Conservation (phyloP, 2,888 invertebrate genomes). For the Oscheius sp. region DNA sequence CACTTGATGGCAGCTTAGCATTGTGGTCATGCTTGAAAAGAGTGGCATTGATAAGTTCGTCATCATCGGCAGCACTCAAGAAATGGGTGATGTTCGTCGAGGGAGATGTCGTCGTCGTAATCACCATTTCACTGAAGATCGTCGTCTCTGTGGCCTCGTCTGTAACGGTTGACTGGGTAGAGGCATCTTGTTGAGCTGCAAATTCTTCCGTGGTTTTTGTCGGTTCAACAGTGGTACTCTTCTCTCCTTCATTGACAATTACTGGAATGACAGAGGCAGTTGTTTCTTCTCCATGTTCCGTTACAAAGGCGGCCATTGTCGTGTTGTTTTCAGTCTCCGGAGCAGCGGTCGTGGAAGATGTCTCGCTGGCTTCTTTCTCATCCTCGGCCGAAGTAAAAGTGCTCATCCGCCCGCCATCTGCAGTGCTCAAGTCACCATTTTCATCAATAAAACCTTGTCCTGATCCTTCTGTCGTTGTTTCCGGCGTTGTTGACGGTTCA, state of each 20-base stretch:
- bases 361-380: neutral
- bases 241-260: conserved; percentile 6
- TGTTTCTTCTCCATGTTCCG: conserved; percentile 11
- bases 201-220: conserved; percentile 21
- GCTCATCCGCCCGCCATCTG: conserved; percentile 15
- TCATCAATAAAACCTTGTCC: conserved; percentile 4
- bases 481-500: too few relatives aligned
- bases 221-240: conserved; percentile 13
- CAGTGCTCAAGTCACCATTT: conserved; percentile 17
- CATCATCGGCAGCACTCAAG: neutral
- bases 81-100: neutral
- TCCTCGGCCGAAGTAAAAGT: conserved; percentile 10
- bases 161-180: neutral
- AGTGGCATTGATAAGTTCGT: conserved; percentile 25
- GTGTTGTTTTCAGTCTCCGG: neutral
- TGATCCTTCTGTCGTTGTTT: conserved; percentile 3
- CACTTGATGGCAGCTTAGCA: conserved; percentile 49
- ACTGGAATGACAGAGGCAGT: neutral
- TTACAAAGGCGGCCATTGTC: conserved; percentile 11
- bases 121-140: neutral
- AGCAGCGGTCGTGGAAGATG: neutral
- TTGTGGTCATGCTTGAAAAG: conserved; percentile 30
- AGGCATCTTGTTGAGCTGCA: conserved; percentile 9
- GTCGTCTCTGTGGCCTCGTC: conserved; percentile 13
- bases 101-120: conserved; percentile 8